These are phyloP conservation scores for Bombus soroeensis DNA, from an alignment of 1,140 invertebrate species.

Conservation along the genomic window DNA sequence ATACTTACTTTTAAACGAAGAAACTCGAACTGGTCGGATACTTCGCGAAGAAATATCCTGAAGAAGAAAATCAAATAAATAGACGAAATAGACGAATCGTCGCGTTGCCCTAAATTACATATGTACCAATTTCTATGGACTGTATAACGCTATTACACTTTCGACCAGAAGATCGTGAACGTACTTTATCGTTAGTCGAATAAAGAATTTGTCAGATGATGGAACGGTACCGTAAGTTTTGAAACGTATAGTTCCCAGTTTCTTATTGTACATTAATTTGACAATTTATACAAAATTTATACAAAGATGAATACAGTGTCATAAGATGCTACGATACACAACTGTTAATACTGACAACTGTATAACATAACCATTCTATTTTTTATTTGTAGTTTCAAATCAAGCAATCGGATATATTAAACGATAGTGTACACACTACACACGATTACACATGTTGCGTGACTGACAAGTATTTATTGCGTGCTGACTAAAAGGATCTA, in stretches of 20 bases:
- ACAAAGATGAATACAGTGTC: no score
- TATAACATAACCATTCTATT: not conserved
- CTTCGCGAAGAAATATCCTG: not conserved
- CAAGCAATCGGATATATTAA: not conserved
- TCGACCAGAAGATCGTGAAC: not conserved
- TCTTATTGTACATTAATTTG: no score
- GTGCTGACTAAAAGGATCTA: not conserved
- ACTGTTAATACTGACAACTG: not conserved
- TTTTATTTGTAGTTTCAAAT: not conserved
- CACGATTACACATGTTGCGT: not conserved
- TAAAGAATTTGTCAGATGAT: no score
- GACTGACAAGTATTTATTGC: not conserved
- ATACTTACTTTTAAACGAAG: conserved; percentile 13
- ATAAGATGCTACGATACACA: no score
- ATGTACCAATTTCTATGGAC: not conserved
- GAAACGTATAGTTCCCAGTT: no score
- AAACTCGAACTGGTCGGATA: not conserved
- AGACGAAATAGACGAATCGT: not conserved
- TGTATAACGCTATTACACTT: not conserved
- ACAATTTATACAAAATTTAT: no score
- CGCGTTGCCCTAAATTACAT: not conserved
- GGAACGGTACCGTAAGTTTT: no score
- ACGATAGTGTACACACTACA: not conserved
- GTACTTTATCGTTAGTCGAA: no score
- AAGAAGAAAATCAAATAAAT: not conserved